Evolutionary conservation across 2,888 invertebrate genomes (phyloP).

Genomic region (Dusona sp.): DNA sequence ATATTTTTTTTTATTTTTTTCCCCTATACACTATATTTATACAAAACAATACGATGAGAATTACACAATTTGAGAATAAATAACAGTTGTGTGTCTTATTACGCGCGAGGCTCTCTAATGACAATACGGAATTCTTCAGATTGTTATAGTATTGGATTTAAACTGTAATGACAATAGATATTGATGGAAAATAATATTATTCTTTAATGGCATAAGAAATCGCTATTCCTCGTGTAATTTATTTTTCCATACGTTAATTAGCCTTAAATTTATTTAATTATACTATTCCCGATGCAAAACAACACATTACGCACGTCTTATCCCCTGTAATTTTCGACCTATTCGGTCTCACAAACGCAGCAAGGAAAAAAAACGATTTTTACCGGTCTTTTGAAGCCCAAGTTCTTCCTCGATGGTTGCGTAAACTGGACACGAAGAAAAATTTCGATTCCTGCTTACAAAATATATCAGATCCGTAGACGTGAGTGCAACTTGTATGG

Average conservation of each 20-base stretch:
- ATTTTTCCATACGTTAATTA: neutral
- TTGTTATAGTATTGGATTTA: neutral
- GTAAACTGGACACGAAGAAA: conserved; percentile 7
- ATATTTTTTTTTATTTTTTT: no score
- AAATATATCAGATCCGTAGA: conserved; percentile 23
- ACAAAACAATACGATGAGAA: no score
- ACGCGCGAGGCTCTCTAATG: neutral
- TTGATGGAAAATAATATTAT: neutral
- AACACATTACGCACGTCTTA: neutral
- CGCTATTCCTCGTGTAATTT: neutral
- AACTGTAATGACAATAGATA: neutral
- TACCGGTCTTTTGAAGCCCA: neutral
- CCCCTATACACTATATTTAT: no score
- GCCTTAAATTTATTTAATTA: neutral
- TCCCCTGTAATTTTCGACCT: neutral
- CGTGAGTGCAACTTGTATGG: conserved; percentile 20
- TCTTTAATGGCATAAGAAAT: neutral
- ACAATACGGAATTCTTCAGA: neutral
- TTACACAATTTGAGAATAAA: neutral
- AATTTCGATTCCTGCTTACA: conserved; percentile 18
- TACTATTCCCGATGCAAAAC: neutral
- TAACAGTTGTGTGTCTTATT: neutral
- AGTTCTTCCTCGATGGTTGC: neutral
- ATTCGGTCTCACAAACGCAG: neutral
- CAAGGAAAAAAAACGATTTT: neutral